Evolutionary conservation across 2,113 vertebrate species (phyloP), one percentile per base, ranked within the genome.

Genomic region (Poeciliopsis turrubarensis): DNA sequence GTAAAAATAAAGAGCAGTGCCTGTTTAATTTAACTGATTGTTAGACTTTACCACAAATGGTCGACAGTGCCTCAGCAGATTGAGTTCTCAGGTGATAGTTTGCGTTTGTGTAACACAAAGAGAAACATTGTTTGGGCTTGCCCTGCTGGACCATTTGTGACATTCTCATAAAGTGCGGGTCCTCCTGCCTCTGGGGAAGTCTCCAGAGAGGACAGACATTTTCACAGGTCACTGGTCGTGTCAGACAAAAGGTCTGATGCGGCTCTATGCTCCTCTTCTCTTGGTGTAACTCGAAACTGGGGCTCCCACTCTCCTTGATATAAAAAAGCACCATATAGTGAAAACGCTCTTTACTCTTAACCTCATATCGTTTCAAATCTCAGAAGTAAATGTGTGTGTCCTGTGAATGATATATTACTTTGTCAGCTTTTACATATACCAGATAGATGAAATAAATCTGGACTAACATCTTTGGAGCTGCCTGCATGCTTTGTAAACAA

Each of bases 201-300:
- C 87, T 88, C 81, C 51, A 29, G 72, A 75, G 86, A 80, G 80
- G 75, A 89, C 79, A 88, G 82, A 78, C 79, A 86, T 92, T 91
- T 87, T 85, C 83, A 90, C 89, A 88, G 90, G 92, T 93, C 89
- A 87, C 73, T 83, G 87, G 39, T 89, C 65, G n/a, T 83, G 83
- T 81, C 83, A 81, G 86, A 86, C 82, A 87, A 91, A 89, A 79
- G 80, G 65, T 82, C 88, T 75, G 86, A 87, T 84, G 70, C 26
- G 4, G 65, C 65, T 30, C 82, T 80, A 15, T 70, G 14, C 79
- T 82, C 51, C 60, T 79, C 81, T 77, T 27, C 82, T 89, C 82
- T 51, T 31, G 69, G 75, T 89, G 89, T 89, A 92, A 91, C 85
- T 84, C 80, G 86, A 90, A 89, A 89, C 91, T 87, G 71, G 73